These are phyloP conservation scores for Heliocidaris erythrogramma DNA, from an alignment of 35 echinoderm and acorn worm species.

Conservation along the genomic window DNA sequence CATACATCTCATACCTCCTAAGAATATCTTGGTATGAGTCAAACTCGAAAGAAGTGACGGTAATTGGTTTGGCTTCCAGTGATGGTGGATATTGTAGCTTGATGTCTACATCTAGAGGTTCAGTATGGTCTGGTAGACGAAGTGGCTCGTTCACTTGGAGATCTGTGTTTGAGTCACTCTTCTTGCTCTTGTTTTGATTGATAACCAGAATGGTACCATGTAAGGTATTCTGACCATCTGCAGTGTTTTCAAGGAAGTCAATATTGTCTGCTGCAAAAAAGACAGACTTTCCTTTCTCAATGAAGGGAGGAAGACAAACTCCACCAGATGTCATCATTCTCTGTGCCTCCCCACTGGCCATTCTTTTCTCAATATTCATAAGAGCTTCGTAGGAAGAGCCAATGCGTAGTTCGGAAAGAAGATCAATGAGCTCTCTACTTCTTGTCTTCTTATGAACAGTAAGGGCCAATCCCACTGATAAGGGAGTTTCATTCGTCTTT, in stretches of 20 bases:
- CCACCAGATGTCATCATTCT: constrained; percentile 55
- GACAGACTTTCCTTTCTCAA: constrained; percentile 48
- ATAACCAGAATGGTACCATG: constrained; percentile 60
- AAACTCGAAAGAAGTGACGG: background rate
- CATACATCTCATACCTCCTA: background rate
- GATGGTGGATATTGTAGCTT: background rate
- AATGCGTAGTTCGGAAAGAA: constrained; percentile 54
- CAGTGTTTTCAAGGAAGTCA: constrained; percentile 66
- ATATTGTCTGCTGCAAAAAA: constrained; percentile 60
- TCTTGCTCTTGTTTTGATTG: constrained; percentile 16
- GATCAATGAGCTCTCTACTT: constrained; percentile 40
- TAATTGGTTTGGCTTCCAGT: background rate
- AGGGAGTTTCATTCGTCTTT: constrained; percentile 40
- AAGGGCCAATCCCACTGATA: too few species aligned
- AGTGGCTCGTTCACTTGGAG: background rate
- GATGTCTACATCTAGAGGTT: background rate
- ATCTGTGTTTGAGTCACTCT: background rate
- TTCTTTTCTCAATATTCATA: constrained; percentile 43
- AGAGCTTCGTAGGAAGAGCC: background rate
- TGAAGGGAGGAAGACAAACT: constrained; percentile 40
- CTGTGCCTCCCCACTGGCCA: constrained; percentile 49
- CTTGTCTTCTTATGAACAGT: too few species aligned
- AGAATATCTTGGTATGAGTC: background rate
- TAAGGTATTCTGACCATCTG: constrained; percentile 60
- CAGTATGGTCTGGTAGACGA: background rate